A percentile compares a stretch with the other conserved stretches of the same genome.
Conservation (phyloP, 2,113 vertebrate species). For the Lophura nycthemera region DNA sequence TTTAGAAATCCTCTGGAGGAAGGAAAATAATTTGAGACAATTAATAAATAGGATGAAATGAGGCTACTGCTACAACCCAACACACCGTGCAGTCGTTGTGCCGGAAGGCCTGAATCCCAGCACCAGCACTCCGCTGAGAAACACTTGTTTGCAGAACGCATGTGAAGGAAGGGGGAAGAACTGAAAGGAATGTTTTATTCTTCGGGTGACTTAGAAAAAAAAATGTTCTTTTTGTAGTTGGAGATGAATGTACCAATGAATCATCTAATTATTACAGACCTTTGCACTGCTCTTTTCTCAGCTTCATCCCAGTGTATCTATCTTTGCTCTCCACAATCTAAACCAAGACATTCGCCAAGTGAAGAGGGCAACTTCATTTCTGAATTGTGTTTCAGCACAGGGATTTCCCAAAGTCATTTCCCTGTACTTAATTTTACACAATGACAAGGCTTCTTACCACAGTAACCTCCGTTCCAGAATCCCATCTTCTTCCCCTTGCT, state of each 20-base stretch:
- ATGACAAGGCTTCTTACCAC: not conserved
- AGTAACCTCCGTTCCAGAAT: not conserved
- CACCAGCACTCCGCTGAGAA: not conserved
- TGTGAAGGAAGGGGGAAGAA: not conserved
- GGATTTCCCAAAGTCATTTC: not conserved
- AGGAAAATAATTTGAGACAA: not conserved
- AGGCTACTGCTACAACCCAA: not conserved
- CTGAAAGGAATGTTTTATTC: not conserved
- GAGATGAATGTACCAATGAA: not conserved
- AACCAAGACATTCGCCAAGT: not conserved
- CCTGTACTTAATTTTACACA: not conserved
- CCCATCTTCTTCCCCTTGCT: not conserved
- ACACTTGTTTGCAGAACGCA: not conserved
- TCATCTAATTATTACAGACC: not conserved
- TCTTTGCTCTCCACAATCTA: not conserved
- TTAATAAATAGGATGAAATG: not conserved
- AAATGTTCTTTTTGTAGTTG: not conserved
- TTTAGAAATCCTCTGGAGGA: conserved; percentile 26
- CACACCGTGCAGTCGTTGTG: not conserved
- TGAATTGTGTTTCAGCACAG: not conserved
- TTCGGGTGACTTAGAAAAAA: not conserved
- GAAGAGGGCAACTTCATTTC: not conserved
- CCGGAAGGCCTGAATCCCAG: not conserved
- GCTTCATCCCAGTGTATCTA: not conserved
- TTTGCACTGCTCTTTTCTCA: not conserved